Evolutionary conservation across 1,140 invertebrate species (phyloP).

Genomic region (Caenorhabditis brenneri): DNA sequence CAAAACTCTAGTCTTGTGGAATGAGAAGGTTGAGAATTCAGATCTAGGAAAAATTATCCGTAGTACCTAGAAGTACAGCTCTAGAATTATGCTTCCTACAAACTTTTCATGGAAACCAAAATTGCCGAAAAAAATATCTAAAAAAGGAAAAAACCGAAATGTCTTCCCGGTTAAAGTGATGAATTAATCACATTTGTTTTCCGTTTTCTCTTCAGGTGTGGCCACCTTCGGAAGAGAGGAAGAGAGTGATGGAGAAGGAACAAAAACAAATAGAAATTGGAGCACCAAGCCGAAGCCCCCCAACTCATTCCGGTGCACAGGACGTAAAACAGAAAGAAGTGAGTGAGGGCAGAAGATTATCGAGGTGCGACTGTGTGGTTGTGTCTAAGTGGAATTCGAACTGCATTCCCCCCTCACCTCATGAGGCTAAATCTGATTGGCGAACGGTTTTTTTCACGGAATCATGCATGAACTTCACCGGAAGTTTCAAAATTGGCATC

Average conservation of each 20-base stretch:
- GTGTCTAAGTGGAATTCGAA: neutral
- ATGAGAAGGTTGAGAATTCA: no score
- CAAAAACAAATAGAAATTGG: conserved; percentile 30
- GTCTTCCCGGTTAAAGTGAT: neutral
- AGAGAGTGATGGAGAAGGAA: neutral
- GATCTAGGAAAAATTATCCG: no score
- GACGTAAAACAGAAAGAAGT: neutral
- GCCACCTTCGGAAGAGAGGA: no score
- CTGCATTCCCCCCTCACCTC: no score
- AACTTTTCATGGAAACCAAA: no score
- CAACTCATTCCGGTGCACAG: neutral
- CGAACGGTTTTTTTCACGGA: no score
- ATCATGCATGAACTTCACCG: no score
- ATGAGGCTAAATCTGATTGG: no score
- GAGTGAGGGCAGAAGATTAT: neutral
- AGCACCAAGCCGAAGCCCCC: neutral
- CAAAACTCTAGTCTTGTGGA: no score
- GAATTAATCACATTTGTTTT: neutral
- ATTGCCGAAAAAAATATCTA: neutral
- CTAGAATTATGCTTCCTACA: no score
- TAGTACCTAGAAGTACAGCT: no score
- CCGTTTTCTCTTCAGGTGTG: neutral
- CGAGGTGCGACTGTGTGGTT: neutral
- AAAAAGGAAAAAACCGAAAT: neutral
- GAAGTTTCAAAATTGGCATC: no score